phyloP scores from a whole-genome alignment of 2,797 vertebrate genomes.

The Silurus lanzhouensis region DNA sequence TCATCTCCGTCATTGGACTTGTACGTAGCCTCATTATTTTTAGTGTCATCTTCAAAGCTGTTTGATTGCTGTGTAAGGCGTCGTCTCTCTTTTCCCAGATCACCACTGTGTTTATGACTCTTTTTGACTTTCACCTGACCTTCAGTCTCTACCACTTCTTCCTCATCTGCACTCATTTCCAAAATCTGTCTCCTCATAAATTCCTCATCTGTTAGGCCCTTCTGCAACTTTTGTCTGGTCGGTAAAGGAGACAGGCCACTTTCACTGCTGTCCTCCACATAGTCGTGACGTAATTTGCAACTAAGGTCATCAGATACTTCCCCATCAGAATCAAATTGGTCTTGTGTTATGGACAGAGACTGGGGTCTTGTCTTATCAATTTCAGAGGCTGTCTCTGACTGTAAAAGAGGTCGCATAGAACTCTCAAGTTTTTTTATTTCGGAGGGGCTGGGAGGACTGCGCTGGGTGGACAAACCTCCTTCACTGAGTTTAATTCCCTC shows the following conservation, averaged over 20 bases:
- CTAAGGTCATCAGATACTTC: conserved; percentile 94
- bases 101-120: conserved; percentile 79
- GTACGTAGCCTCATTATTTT: conserved; percentile 74
- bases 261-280: conserved; percentile 96
- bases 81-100: conserved; percentile 85
- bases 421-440: conserved; percentile 94
- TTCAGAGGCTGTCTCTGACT: conserved; percentile 73
- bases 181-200: conserved; percentile 97
- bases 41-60: conserved; percentile 88
- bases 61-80: conserved; percentile 83
- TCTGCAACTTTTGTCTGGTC: conserved; percentile 78
- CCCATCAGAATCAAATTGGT: conserved; percentile 86
- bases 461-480: conserved; percentile 75
- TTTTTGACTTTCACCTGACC: conserved; percentile 77
- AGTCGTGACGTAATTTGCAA: conserved; percentile 94
- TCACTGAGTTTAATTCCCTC: conserved; percentile 89
- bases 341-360: conserved; percentile 89
- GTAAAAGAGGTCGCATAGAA: conserved; percentile 86
- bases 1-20: conserved; percentile 80
- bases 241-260: conserved; percentile 90
- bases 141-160: conserved; percentile 83
- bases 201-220: conserved; percentile 88
- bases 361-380: conserved; percentile 84
- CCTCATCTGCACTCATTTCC: conserved; percentile 99
- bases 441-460: conserved; percentile 83